Base-by-base conservation (phyloP, 2,113 vertebrate genomes). In the Daboia siamensis region DNA sequence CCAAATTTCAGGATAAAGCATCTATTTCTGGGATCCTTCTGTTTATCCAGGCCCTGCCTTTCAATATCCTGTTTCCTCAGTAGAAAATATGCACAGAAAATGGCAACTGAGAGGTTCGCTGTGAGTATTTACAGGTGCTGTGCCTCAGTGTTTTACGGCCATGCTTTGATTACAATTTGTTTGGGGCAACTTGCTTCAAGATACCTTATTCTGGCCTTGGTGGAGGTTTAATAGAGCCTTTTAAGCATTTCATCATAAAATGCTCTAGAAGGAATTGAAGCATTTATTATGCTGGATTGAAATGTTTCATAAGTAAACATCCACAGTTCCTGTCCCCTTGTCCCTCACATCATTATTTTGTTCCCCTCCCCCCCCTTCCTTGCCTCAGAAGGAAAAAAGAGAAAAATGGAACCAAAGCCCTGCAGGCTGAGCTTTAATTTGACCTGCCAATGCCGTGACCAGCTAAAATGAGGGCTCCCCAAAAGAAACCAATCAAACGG, bases 381-480 rank as follows among this genome's bases (percentile, higher is more conserved):
- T 4, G 56, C 89, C 8, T 88, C 89, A 91, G 92, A 95, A 69
- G 11, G 11, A 64, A 52, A 87, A 33, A 55, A 48, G 26, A 48
- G 39, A 54, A 74, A n/a, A 8, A 69, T 86, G 74, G 93, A 93
- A 94, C 9, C 93, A 84, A 92, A 89, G 89, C 56, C 23, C 90
- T 89, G 94, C 86, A 86, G 88, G 93, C 95, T 93, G 94, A 84
- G 93, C 90, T 94, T 69, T 90, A 94, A 96, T 92, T 91, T 95
- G 91, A 94, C 93, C 92, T 91, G 93, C 93, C 91, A 90, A 51
- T 51, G 87, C 74, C 55, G 48, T 86, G 86, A 48, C 51, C 57
- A 96, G 88, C 88, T 93, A 94, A 93, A 95, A 89, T 91, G 87
- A 86, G 44, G 61, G 90, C 61, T 5, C 5, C 88, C 91, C 1